phyloP scores from a whole-genome alignment of 2,888 invertebrate species.

The Limnephilus lunatus region DNA sequence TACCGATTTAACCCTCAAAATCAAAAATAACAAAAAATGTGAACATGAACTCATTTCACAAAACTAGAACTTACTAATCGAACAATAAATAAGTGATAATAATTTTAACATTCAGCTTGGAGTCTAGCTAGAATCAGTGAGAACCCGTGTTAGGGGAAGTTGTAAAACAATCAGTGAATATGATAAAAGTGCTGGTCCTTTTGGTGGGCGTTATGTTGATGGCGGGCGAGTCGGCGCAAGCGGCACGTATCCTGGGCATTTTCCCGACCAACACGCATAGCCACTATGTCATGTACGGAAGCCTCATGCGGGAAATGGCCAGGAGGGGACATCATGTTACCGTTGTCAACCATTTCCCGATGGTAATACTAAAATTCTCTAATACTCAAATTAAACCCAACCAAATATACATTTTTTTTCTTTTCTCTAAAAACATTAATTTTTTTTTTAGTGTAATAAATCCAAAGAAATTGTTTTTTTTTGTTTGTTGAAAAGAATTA shows the following conservation, averaged over 20 bases:
- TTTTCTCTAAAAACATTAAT: no score
- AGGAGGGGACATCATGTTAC: constrained; percentile 72
- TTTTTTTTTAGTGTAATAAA: no score
- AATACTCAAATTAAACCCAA: no score
- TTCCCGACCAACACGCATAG: constrained; percentile 77
- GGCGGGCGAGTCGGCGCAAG: constrained; percentile 68
- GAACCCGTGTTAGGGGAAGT: neutral
- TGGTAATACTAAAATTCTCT: constrained; percentile 70
- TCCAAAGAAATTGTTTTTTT: no score
- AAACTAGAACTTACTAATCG: neutral
- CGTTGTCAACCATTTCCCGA: constrained; percentile 75
- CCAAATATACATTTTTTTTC: no score
- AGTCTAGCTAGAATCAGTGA: neutral
- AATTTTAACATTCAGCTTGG: neutral
- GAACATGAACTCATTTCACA: neutral
- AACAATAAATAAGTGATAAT: neutral
- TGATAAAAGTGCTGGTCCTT: constrained; percentile 3
- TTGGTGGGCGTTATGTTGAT: constrained; percentile 69
- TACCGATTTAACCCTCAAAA: neutral
- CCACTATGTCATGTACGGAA: constrained; percentile 77
- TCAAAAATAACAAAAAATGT: neutral
- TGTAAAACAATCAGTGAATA: neutral
- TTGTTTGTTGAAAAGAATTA: no score
- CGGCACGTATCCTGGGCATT: constrained; percentile 74
- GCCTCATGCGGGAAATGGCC: constrained; percentile 74